phyloP scores from a whole-genome alignment of 1,140 invertebrate species.

The Dreissena rostriformis region DNA sequence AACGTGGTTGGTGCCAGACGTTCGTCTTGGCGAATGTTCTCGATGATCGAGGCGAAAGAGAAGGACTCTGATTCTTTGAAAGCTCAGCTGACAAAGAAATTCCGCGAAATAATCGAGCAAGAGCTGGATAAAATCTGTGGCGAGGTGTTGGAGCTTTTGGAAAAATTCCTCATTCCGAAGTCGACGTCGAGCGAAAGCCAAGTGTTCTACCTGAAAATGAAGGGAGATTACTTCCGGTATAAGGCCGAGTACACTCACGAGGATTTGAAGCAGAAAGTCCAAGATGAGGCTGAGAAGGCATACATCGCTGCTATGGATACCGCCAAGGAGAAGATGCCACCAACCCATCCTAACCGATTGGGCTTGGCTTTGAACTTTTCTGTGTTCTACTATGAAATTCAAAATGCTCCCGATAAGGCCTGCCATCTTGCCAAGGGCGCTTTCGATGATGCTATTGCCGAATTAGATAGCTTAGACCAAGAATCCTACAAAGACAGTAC shows the following conservation, averaged over 20 bases:
- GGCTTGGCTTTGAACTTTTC: constrained; percentile 99
- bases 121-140: constrained; percentile 99
- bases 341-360: constrained; percentile 99
- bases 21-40: constrained; percentile 99
- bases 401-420: constrained; percentile 99
- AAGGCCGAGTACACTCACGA: constrained; percentile 98
- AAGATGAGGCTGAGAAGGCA: constrained; percentile 98
- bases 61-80: constrained; percentile 95
- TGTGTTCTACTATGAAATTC: constrained; percentile 99
- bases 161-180: constrained; percentile 93
- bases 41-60: constrained; percentile 96
- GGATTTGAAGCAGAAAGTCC: constrained; percentile 85
- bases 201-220: constrained; percentile 99
- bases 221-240: constrained; percentile 99
- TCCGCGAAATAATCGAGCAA: constrained; percentile 98
- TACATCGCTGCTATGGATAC: constrained; percentile 99
- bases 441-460: constrained; percentile 99
- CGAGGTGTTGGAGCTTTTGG: constrained; percentile 97
- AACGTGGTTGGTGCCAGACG: constrained; percentile 99
- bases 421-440: constrained; percentile 99
- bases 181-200: constrained; percentile 89
- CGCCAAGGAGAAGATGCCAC: constrained; percentile 99
- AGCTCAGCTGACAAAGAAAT: constrained; percentile 81
- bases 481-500: constrained; percentile 99
- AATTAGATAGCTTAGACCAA: constrained; percentile 98